Base-by-base conservation (phyloP, 92 coral and sea anemone species). In the Epizoanthus fatuus region DNA sequence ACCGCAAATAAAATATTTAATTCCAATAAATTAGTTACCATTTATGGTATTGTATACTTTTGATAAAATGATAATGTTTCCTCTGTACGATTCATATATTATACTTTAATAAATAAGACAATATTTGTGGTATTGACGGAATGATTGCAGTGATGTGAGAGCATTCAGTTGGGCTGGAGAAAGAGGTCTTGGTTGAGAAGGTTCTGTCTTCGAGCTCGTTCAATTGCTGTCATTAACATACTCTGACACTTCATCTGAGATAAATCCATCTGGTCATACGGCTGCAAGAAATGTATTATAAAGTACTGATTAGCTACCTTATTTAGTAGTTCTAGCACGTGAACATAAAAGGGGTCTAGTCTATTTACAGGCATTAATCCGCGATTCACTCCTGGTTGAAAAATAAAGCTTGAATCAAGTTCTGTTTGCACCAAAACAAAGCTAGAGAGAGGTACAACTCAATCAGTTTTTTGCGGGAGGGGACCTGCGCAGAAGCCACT, bases 181-280 rank as follows among this genome's bases (percentile, higher is more conserved):
- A 94, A 94, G 92, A 96, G 87, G 80, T 94, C 99, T 86, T 96
- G 98, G 86, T 93, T 93, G 35, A 94, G 94, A 82, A 96, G 84
- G 81, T 96, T 95, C 89, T 95, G 98, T 66, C 96, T 91, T 40
- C 99, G 98, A 76, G 95, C 98, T 19, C 98, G 90, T 81, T 94
- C 98, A 42, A 96, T 90, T 37, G 99, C 99, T 54, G 97, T 88
- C 92, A 91, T 95, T 60, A 96, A 80, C 99, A 96, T 94, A 76
- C 99, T 94, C 81, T 93, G 99, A 85, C 99, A 96, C 68, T 95
- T 96, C 67, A 96, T 94, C 75, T 95, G 99, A 15, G 98, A 89
- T 81, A 96, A 86, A 84, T 93, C 95, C 99, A 96, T 96, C 89
- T 96, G 98, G 75, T 94, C 99, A 84, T 96, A 96, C 25, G 98